Percentiles rank a stretch among this genome's conserved stretches.
phyloP scores from a whole-genome alignment of 2,888 invertebrate species.

The Tipula confusa region DNA sequence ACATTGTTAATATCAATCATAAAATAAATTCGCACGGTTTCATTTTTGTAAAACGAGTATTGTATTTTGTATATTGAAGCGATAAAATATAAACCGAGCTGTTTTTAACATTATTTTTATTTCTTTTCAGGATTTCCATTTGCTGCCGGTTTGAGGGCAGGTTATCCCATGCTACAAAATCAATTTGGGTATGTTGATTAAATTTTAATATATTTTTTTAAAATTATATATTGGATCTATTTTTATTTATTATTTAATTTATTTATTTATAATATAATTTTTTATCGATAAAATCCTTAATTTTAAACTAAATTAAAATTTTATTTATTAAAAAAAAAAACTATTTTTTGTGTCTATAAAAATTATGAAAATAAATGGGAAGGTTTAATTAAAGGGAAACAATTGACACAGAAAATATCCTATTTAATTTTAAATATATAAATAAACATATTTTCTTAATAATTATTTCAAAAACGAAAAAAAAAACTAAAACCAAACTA shows the following conservation, averaged over 20 bases:
- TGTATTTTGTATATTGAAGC: not conserved
- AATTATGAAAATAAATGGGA: not conserved
- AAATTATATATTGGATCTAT: conserved; percentile 40
- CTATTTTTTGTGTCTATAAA: not conserved
- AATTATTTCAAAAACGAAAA: not conserved
- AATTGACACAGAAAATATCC: not conserved
- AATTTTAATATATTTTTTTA: conserved; percentile 30
- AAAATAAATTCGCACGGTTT: conserved; percentile 28
- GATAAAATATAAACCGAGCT: not conserved
- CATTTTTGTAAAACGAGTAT: not conserved
- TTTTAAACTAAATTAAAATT: not conserved
- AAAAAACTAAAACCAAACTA: conserved; percentile 21
- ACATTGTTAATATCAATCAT: conserved; percentile 7
- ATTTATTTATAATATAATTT: conserved; percentile 32
- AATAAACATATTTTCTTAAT: not conserved
- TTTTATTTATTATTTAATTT: conserved; percentile 35
- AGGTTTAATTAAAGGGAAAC: not conserved
- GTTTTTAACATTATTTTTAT: conserved; percentile 32
- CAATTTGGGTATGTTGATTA: conserved; percentile 75
- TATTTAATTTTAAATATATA: not conserved
- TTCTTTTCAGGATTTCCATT: conserved; percentile 62
- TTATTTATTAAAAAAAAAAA: not conserved
- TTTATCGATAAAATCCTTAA: conserved; percentile 35
- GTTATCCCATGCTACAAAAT: conserved; percentile 72
- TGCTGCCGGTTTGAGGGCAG: conserved; percentile 68